Base-by-base conservation (phyloP, 2,113 vertebrate genomes). In the Sorex araneus region DNA sequence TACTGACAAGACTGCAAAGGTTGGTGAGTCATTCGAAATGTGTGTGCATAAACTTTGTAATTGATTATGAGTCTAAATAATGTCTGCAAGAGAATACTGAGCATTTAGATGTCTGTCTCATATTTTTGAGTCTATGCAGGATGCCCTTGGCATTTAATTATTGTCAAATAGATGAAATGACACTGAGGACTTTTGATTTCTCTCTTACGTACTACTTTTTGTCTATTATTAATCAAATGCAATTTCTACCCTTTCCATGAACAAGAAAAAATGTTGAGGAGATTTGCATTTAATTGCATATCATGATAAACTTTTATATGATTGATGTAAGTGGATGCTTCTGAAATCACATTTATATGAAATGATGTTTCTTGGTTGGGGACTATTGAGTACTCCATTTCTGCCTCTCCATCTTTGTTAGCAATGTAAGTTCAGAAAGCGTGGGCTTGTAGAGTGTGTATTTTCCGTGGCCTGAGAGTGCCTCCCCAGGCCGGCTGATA, bases 1-100 rank as follows among this genome's bases (percentile, higher is more conserved):
- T 96, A 98, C 99, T 92, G 99, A 99, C 97, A 99, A 98, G 96
- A 99, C 98, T 19, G 99, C 99, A 82, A 99, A 99, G 99, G 99
- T 99, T 93, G 71, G 94, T 87, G 18, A 95, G n/a, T 91, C 8
- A 70, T 0, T 87, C 84, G 6, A 86, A 83, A 92, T 57, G 60
- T 73, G 43, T 74, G 82, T 43, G 34, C 8, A 7, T 84, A 36
- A 75, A 86, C 54, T 87, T 71, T 34, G 66, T 40, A 36, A 34
- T 66, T 85, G 13, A 6, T 84, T 87, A 47, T 67, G 34, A 84
- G 47, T 73, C 10, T 47, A 88, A 60, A 47, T 87, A 63, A 80
- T 84, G 32, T 89, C 9, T 47, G 21, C 32, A 81, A 32, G 9
- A 77, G 19, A 63, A 57, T 16, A 50, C 13, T 74, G 69, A 64